Evolutionary conservation across 2,797 vertebrate genomes (phyloP).

Genomic region (Myiothlypis chrysogaster): DNA sequence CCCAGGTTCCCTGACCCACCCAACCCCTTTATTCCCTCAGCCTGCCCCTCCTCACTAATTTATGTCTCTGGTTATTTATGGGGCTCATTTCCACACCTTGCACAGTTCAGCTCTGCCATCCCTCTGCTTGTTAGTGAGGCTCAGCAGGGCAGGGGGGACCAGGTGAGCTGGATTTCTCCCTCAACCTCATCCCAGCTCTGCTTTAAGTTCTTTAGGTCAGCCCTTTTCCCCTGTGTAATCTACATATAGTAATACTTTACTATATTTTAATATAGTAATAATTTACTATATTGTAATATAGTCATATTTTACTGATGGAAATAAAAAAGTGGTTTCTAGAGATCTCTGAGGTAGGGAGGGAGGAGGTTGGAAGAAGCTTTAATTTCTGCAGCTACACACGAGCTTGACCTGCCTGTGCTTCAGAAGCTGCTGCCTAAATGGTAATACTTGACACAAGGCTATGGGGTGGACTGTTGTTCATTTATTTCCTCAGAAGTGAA

Average conservation of each 20-base stretch:
- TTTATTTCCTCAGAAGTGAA: not conserved
- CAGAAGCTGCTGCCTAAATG: not conserved
- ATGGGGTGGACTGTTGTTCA: not conserved
- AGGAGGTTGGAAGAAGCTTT: not conserved
- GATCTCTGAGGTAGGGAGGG: not conserved
- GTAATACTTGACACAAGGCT: not conserved
- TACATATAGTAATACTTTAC: fast-evolving
- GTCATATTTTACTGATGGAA: fast-evolving
- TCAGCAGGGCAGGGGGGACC: not conserved
- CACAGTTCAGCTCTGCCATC: not conserved
- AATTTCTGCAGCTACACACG: not conserved
- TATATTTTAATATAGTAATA: fast-evolving
- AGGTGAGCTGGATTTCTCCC: not conserved
- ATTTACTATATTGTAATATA: no score
- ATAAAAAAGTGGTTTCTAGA: fast-evolving
- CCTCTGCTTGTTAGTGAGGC: not conserved
- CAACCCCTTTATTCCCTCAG: fast-evolving
- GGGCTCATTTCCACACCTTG: not conserved
- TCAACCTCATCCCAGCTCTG: not conserved
- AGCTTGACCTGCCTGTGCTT: not conserved
- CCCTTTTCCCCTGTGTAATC: fast-evolving
- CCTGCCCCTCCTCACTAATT: not conserved
- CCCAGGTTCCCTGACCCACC: fast-evolving
- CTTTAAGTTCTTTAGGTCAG: not conserved
- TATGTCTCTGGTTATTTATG: not conserved